phyloP scores from a whole-genome alignment of 2,113 vertebrate genomes.

The Oncorhynchus clarkii region DNA sequence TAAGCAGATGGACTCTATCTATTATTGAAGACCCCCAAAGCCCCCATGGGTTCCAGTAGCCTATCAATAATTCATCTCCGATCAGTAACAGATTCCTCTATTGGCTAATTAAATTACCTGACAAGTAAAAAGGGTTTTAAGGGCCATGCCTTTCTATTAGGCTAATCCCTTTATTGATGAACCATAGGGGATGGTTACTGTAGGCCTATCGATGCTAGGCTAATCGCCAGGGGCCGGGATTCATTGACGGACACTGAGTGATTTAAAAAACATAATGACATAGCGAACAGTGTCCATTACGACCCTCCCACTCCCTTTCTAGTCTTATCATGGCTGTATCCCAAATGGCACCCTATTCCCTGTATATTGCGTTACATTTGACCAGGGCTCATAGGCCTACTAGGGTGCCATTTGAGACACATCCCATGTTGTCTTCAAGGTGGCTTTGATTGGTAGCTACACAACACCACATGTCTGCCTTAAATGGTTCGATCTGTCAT shows the following conservation, averaged over 20 bases:
- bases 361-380: too few relatives aligned
- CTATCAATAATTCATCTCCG: slow-evolving; percentile 73
- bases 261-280: slow-evolving; percentile 34
- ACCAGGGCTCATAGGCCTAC: too few relatives aligned
- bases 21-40: slow-evolving; percentile 65
- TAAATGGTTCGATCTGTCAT: neutral
- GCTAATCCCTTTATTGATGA: slow-evolving; percentile 67
- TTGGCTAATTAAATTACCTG: slow-evolving; percentile 70
- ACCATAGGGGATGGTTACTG: slow-evolving; percentile 35
- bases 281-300: slow-evolving; percentile 17
- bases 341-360: too few relatives aligned
- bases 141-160: slow-evolving; percentile 62
- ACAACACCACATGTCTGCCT: neutral
- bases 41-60: slow-evolving; percentile 44
- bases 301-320: slow-evolving; percentile 41
- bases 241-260: slow-evolving; percentile 52
- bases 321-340: slow-evolving; percentile 22
- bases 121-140: slow-evolving; percentile 70
- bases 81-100: slow-evolving; percentile 51
- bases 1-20: slow-evolving; percentile 52
- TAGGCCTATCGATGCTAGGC: slow-evolving; percentile 26
- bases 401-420: too few relatives aligned
- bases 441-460: neutral
- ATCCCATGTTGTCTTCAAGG: neutral
- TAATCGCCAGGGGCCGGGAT: slow-evolving; percentile 38